Conservation (phyloP, 2,113 vertebrate species). For the Oryctolagus cuniculus region DNA sequence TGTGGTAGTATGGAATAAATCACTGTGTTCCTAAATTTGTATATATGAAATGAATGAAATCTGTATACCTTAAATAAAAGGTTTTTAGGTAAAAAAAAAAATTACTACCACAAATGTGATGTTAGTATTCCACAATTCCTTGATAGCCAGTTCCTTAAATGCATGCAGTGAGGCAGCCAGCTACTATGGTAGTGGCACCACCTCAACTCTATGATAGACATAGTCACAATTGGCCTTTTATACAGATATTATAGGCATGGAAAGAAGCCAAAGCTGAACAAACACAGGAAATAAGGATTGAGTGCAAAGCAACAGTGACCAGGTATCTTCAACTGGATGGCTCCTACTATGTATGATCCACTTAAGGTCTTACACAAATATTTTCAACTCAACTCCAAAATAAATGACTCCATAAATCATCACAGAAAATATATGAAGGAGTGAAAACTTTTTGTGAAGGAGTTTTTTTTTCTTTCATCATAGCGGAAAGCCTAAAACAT, state of each 20-base stretch:
- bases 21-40: too few relatives aligned
- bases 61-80: too few relatives aligned
- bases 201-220: not conserved
- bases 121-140: not conserved
- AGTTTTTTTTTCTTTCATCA: not conserved
- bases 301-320: not conserved
- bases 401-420: not conserved
- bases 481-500: constrained; percentile 23
- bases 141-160: not conserved
- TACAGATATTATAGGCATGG: not conserved
- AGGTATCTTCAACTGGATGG: not conserved
- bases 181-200: not conserved
- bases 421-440: not conserved
- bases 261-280: constrained; percentile 28
- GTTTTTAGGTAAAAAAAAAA: too few relatives aligned
- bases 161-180: not conserved
- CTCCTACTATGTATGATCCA: not conserved
- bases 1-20: too few relatives aligned
- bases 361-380: not conserved
- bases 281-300: constrained; percentile 30
- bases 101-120: not conserved
- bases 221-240: not conserved
- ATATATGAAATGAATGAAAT: too few relatives aligned
- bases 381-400: not conserved
- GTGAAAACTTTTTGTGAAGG: not conserved